Evolutionary conservation across 2,888 invertebrate species (phyloP).

Genomic region (Blomia tropicalis): DNA sequence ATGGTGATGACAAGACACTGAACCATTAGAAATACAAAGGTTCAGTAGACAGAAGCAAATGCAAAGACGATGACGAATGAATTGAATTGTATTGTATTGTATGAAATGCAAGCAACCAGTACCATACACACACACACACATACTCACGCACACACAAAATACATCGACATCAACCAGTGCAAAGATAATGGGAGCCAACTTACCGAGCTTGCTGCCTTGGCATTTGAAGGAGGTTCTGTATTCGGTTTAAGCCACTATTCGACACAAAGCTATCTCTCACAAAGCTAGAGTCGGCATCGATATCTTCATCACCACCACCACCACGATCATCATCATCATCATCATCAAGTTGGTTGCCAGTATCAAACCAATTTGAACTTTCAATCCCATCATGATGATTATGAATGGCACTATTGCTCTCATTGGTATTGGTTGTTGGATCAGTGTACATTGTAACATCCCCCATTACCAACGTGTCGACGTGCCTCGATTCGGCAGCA

Average conservation of each 20-base stretch:
- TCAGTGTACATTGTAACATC: no score
- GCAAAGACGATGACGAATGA: no score
- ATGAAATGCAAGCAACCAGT: no score
- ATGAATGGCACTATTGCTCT: neutral
- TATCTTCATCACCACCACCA: neutral
- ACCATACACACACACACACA: no score
- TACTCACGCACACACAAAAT: no score
- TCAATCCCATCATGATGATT: neutral
- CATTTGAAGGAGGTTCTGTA: slow-evolving; percentile 15
- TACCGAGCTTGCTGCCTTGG: slow-evolving; percentile 5
- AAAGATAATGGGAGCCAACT: neutral
- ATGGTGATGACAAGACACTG: neutral
- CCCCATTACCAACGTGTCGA: no score
- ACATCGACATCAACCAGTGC: neutral
- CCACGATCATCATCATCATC: neutral
- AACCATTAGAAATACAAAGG: slow-evolving; percentile 6
- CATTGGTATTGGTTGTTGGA: neutral
- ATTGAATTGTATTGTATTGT: no score
- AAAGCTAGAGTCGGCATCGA: neutral
- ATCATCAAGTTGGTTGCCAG: neutral
- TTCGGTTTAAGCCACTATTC: neutral
- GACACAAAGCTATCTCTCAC: neutral
- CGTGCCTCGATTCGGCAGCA: no score
- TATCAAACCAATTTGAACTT: slow-evolving; percentile 8
- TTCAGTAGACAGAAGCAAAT: no score